A percentile compares a stretch with the other conserved stretches of the same genome.
Evolutionary conservation across 2,888 invertebrate species (phyloP).

Genomic region (Sisyra terminalis): DNA sequence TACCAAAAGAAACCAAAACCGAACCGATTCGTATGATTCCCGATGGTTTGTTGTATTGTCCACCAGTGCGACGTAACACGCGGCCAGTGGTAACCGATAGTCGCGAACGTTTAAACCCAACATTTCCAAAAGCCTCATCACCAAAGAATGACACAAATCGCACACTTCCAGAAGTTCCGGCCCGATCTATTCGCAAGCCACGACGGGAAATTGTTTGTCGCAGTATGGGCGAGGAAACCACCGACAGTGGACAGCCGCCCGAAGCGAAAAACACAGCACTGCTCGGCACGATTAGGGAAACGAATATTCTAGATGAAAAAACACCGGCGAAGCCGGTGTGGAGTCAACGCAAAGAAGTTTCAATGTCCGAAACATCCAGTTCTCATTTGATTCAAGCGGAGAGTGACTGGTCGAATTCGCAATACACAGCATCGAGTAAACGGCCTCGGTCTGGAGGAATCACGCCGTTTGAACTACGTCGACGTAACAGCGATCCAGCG

Average conservation of each 20-base stretch:
- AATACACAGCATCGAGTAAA: conserved; percentile 20
- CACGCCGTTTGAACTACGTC: conserved; percentile 33
- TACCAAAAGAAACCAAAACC: neutral
- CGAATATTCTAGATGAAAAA: conserved; percentile 15
- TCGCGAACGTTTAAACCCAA: neutral
- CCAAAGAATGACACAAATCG: no score
- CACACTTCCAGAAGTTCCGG: conserved; percentile 29
- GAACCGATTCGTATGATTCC: conserved; percentile 13
- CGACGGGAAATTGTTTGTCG: conserved; percentile 22
- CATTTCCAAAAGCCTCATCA: no score
- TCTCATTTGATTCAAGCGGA: conserved; percentile 5
- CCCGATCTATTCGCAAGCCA: conserved; percentile 25
- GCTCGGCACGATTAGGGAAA: conserved; percentile 25
- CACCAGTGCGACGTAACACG: conserved; percentile 33
- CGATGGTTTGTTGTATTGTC: conserved; percentile 30
- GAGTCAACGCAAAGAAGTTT: conserved; percentile 11
- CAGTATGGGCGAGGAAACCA: conserved; percentile 33
- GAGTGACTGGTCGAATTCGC: conserved; percentile 9
- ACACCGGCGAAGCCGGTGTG: conserved; percentile 5
- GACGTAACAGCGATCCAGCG: conserved; percentile 61
- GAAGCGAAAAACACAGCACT: conserved; percentile 19
- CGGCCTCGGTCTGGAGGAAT: conserved; percentile 24
- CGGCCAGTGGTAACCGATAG: conserved; percentile 11
- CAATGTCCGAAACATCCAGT: conserved; percentile 7
- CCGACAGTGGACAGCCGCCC: conserved; percentile 18